Base-by-base conservation (phyloP, 2,888 invertebrate genomes). In the Thymelicus lineola region DNA sequence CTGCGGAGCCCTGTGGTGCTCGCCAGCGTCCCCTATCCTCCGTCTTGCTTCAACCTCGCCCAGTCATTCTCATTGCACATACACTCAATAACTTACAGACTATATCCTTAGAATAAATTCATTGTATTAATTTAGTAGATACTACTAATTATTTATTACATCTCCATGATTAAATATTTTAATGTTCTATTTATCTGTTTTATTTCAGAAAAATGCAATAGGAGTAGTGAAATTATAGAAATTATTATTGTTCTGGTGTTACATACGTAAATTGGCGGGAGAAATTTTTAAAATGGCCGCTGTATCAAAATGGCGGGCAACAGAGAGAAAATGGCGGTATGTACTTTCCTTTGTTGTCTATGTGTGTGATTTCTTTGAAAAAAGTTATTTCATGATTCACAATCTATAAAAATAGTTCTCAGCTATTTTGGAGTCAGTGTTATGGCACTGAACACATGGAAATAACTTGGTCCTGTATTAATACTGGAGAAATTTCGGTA, bases 11-110 rank as follows among this genome's bases (percentile, higher is more conserved):
- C 10, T 91, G 91, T 66, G 93, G 92, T n/a, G 91, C 91, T 1
- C 85, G 90, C n/a, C 87, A 89, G 73, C 74, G 76, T 6, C 86
- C 89, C n/a, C 85, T 90, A 0, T 80, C 89, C 36, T 74, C 89
- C 4, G 87, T 89, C 45, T 74, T 91, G n/a, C 81, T 91, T 28
- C 91, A 90, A 74, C 91, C 91, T 1, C 93, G 91, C 73, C 93
- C 92, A 46, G 90, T 93, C 74, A 88, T 93, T 69, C 81, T 93
- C 48, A 92, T 93, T 63, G 82, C 93, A 48, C 93, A 91, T 77
- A 86, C 88, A 72, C 80, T 91, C 75, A 91, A 90, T 83, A 91
- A 89, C 75, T 79, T 93, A 86, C 92, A 93, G 84, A 91, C 93
- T 84, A 92, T 93, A 84, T 88, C 93, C 60, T 80, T 93, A 86